Evolutionary conservation across 2,113 vertebrate species (phyloP).

Genomic region (Cephalopterus ornatus): DNA sequence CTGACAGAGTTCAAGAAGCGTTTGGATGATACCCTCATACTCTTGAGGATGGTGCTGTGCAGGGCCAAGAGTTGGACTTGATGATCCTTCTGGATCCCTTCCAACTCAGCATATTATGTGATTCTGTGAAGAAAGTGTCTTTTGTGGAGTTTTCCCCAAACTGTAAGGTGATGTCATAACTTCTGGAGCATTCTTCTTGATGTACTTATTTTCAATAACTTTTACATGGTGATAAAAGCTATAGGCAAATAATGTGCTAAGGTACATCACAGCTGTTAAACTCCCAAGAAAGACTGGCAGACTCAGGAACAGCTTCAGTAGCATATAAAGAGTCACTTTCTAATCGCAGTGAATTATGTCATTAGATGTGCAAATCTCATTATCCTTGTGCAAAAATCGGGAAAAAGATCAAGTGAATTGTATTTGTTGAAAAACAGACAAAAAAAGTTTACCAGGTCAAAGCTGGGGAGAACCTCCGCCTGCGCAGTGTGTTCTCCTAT

Average conservation of each 20-base stretch:
- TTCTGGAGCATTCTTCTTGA: not conserved
- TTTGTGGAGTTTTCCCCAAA: not conserved
- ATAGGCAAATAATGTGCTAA: not conserved
- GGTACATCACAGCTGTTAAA: not conserved
- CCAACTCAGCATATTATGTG: not conserved
- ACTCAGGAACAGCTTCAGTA: not conserved
- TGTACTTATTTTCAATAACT: not conserved
- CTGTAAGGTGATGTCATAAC: not conserved
- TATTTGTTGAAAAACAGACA: not conserved
- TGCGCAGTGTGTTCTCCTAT: not conserved
- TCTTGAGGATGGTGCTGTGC: not conserved
- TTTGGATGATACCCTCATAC: not conserved
- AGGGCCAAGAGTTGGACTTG: not conserved
- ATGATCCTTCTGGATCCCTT: not conserved
- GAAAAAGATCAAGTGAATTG: not conserved
- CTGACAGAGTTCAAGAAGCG: not conserved
- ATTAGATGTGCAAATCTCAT: not conserved
- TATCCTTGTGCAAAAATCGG: not conserved
- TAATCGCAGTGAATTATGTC: not conserved
- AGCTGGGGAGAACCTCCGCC: not conserved
- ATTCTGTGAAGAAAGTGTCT: not conserved
- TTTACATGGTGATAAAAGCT: not conserved
- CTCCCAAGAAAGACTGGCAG: not conserved
- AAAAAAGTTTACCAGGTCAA: not conserved
- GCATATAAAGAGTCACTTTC: not conserved